phyloP scores from a whole-genome alignment of 2,113 vertebrate species.

The Misgurnus anguillicaudatus region DNA sequence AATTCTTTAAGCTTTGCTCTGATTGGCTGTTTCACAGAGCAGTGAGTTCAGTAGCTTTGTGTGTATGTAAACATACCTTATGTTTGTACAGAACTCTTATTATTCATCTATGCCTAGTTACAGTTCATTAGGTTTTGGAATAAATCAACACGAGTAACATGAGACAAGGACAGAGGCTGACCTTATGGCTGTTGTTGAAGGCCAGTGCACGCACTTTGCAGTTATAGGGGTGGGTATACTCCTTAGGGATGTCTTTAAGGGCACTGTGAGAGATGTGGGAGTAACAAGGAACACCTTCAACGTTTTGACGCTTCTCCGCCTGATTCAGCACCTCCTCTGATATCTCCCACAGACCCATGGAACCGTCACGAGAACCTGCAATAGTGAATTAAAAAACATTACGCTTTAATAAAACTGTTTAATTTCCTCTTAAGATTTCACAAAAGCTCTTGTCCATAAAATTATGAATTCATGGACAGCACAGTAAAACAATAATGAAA shows the following conservation, averaged over 20 bases:
- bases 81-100: no score
- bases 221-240: conserved; percentile 93
- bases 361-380: conserved; percentile 95
- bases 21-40: no score
- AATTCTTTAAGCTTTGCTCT: no score
- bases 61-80: no score
- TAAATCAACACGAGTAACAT: neutral
- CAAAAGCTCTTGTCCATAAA: no score
- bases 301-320: conserved; percentile 78
- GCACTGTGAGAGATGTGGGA: conserved; percentile 92
- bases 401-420: no score
- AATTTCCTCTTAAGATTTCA: no score
- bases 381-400: neutral
- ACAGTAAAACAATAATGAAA: neutral
- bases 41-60: no score
- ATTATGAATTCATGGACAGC: no score
- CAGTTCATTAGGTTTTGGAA: no score
- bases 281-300: conserved; percentile 86
- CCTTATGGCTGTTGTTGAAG: conserved; percentile 96
- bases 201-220: conserved; percentile 97
- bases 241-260: conserved; percentile 96
- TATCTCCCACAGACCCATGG: conserved; percentile 97
- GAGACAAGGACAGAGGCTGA: conserved; percentile 58
- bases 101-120: no score
- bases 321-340: conserved; percentile 88